Percentiles rank a stretch among this genome's conserved stretches.
Conservation (phyloP, 2,888 invertebrate genomes). For the Andrena trimmerana region DNA sequence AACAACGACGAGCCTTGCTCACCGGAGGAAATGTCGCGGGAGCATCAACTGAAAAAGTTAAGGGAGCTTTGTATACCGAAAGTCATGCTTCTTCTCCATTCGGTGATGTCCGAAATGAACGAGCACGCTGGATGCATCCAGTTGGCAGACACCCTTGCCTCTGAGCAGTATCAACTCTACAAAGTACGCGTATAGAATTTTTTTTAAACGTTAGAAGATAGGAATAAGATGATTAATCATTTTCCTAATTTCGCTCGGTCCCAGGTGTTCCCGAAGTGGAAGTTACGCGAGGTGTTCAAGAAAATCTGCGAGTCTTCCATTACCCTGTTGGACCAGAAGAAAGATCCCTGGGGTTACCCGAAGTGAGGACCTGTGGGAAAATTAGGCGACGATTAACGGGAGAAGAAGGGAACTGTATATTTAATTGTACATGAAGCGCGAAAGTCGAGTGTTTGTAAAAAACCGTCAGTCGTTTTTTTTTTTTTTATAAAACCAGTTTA, state of each 20-base stretch:
- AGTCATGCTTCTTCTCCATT: constrained; percentile 91
- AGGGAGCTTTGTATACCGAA: constrained; percentile 94
- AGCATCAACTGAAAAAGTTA: constrained; percentile 90
- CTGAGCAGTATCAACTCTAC: constrained; percentile 92
- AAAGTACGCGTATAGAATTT: constrained; percentile 86
- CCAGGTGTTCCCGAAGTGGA: constrained; percentile 89
- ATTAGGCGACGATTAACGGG: neutral
- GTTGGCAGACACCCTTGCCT: constrained; percentile 92
- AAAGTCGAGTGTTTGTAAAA: constrained; percentile 8
- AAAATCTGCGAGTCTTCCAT: constrained; percentile 93
- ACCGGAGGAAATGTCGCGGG: constrained; percentile 87
- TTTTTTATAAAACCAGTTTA: constrained; percentile 84
- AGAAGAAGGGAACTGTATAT: neutral
- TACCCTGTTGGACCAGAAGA: constrained; percentile 90
- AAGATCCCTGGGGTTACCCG: constrained; percentile 93
- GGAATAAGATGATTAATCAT: neutral
- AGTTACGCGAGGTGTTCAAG: constrained; percentile 91
- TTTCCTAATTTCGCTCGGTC: constrained; percentile 6
- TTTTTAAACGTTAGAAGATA: neutral
- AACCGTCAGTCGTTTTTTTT: neutral
- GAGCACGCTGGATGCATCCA: constrained; percentile 92
- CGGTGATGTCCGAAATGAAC: constrained; percentile 91
- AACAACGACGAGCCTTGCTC: constrained; percentile 84
- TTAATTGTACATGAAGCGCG: constrained; percentile 9
- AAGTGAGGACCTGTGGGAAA: constrained; percentile 69